phyloP scores from a whole-genome alignment of 2,797 vertebrate species.

The Sternotherus odoratus region DNA sequence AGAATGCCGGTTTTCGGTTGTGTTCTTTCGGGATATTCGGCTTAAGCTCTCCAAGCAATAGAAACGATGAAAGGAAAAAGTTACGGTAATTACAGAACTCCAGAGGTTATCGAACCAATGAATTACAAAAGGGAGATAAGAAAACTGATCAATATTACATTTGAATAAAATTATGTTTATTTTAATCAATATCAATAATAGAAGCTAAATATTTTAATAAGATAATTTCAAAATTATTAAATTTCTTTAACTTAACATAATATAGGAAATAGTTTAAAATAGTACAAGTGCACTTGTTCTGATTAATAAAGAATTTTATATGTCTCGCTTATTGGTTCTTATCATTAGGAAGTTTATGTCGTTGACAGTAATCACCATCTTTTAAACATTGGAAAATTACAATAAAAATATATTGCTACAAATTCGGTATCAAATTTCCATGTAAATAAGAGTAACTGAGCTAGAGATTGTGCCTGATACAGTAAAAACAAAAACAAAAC shows the following conservation, averaged over 20 bases:
- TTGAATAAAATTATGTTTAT: constrained; percentile 62
- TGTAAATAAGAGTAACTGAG: constrained; percentile 39
- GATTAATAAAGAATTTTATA: constrained; percentile 80
- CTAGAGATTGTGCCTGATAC: constrained; percentile 28
- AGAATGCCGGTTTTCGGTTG: background rate
- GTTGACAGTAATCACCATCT: constrained; percentile 69
- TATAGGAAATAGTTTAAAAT: constrained; percentile 62
- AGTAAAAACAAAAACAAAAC: constrained; percentile 51
- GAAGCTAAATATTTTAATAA: constrained; percentile 77
- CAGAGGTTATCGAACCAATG: background rate
- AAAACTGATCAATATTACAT: constrained; percentile 40
- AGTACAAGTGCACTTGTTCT: constrained; percentile 80
- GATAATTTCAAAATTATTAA: constrained; percentile 70
- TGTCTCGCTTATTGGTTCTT: constrained; percentile 64
- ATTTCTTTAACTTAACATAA: constrained; percentile 78
- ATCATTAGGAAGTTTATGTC: constrained; percentile 75
- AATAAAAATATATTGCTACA: constrained; percentile 74
- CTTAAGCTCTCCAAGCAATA: constrained; percentile 34
- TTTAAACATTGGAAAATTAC: constrained; percentile 58
- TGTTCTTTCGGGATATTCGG: constrained; percentile 41
- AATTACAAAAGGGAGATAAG: constrained; percentile 18
- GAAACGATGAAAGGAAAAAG: background rate
- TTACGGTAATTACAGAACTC: background rate
- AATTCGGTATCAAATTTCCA: constrained; percentile 74
- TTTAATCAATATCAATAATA: constrained; percentile 73